Evolutionary conservation across 2,113 vertebrate genomes (phyloP).

Genomic region (Embiotoca jacksoni): DNA sequence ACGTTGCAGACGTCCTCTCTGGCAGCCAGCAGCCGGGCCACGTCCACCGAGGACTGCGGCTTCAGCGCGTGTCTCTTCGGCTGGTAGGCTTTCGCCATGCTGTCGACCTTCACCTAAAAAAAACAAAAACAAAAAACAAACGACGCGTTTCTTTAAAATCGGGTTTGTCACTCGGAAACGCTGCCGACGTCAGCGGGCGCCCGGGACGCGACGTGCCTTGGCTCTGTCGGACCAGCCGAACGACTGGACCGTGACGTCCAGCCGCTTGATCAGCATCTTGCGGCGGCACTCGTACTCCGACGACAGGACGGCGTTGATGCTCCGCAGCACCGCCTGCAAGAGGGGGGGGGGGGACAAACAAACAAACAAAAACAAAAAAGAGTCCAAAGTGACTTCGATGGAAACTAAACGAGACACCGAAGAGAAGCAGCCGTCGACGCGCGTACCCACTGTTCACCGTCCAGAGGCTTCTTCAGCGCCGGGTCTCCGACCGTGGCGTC

Average conservation of each 20-base stretch:
- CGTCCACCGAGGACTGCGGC: conserved; percentile 83
- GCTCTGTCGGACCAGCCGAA: conserved; percentile 98
- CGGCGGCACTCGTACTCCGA: conserved; percentile 94
- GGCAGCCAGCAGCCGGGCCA: conserved; percentile 92
- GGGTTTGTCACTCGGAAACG: no score
- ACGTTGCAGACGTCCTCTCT: conserved; percentile 93
- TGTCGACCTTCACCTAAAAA: conserved; percentile 89
- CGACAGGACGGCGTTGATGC: conserved; percentile 88
- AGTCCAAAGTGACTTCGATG: not conserved
- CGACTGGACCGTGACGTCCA: conserved; percentile 97
- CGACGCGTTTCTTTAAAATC: no score
- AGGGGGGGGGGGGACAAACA: no score
- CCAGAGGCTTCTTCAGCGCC: conserved; percentile 87
- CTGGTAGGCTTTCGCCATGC: conserved; percentile 94
- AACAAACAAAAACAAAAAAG: not conserved
- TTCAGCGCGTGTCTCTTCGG: conserved; percentile 89
- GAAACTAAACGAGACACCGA: no score
- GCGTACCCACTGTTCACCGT: conserved; percentile 89
- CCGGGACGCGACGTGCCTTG: conserved; percentile 80
- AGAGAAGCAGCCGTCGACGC: no score
- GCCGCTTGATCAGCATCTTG: conserved; percentile 95
- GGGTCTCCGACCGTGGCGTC: conserved; percentile 85
- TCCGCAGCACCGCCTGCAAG: conserved; percentile 87
- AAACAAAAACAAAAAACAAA: no score
- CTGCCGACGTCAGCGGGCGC: no score